These are phyloP conservation scores for Cynocephalus volans DNA, from an alignment of 2,113 vertebrate genomes.

Conservation along the genomic window DNA sequence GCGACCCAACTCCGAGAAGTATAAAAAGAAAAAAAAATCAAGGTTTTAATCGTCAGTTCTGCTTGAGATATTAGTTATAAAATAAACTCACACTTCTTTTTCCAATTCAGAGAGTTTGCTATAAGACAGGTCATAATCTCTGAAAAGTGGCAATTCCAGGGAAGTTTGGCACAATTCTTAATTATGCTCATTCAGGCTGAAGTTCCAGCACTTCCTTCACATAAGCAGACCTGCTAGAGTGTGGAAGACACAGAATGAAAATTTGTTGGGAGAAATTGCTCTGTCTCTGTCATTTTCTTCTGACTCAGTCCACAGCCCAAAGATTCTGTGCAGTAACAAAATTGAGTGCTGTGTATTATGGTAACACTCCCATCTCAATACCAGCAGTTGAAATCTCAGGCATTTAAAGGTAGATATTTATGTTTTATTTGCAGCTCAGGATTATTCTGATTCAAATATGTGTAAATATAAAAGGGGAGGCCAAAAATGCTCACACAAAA, in stretches of 20 bases:
- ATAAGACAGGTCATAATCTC: background rate
- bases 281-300: constrained; percentile 58
- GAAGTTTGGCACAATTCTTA: constrained; percentile 36
- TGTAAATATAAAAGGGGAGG: constrained; percentile 28
- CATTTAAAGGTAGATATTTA: constrained; percentile 50
- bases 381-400: constrained; percentile 33
- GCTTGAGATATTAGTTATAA: background rate
- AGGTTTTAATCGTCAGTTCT: background rate
- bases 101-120: constrained; percentile 51
- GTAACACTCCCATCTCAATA: constrained; percentile 26
- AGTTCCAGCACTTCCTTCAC: background rate
- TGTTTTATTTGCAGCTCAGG: background rate
- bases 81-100: constrained; percentile 11
- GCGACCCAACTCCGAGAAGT: background rate
- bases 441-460: constrained; percentile 61
- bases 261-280: background rate
- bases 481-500: background rate
- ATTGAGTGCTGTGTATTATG: background rate
- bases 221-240: background rate
- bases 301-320: background rate
- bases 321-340: constrained; percentile 29
- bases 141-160: background rate
- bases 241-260: background rate
- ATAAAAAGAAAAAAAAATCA: background rate
- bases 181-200: constrained; percentile 56